Base-by-base conservation (phyloP, 2,113 vertebrate species). In the Nettapus auritus region DNA sequence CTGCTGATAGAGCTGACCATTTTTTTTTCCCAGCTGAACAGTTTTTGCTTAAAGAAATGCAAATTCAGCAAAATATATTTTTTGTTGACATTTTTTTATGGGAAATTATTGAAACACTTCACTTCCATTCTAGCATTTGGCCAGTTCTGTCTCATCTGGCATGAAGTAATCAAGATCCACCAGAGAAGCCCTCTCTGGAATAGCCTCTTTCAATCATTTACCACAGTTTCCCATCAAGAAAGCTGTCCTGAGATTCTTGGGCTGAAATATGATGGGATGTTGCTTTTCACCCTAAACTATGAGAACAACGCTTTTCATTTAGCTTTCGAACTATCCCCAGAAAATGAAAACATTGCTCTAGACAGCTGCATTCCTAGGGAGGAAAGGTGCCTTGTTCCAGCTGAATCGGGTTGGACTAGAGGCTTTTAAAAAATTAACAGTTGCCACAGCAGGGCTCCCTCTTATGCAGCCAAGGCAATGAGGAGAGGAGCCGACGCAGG, bases 101-200 rank as follows among this genome's bases (percentile, higher is more conserved):
- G 74, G 77, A 93, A 96, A 90, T 96, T 90, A 95, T 94, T 92
- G 83, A 93, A 95, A 96, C 83, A 89, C 81, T 93, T 93, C 76
- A 91, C 87, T 96, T 96, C 92, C 80, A 86, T 71, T 66, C 93
- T 38, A 94, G 40, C 88, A 42, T 94, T 90, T 92, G 90, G 90
- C 92, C 68, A 56, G 74, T 68, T 93, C 90, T 93, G 57, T 94
- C 86, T 94, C 77, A 82, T 87, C 92, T 82, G 60, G 29, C 6
- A 0, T 64, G 80, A 93, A 90, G 64, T 81, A 90, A 96, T 89
- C 69, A 92, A 92, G 92, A 52, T 40, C 83, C 74, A 87, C 29
- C 56, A 71, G 77, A 93, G 42, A 71, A 93, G 34, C 38, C 28
- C 20, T 86, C 46, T 13, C 50, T 71, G 50, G 48, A 31, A 53